A percentile compares a stretch with the other conserved stretches of the same genome.
phyloP scores from a whole-genome alignment of 2,888 invertebrate species.

The Halictus ligatus region DNA sequence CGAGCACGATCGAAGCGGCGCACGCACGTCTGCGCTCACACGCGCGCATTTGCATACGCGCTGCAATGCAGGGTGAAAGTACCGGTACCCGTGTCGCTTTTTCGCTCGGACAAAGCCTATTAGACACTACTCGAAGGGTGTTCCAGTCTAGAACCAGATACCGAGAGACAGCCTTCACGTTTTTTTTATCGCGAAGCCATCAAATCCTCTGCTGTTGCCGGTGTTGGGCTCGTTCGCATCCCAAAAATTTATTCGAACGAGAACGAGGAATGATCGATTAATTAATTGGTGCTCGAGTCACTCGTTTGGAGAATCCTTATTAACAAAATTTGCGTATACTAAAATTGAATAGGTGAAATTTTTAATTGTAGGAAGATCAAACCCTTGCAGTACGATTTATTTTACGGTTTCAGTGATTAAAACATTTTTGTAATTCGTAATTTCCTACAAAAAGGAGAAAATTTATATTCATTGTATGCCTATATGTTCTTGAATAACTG shows the following conservation, averaged over 20 bases:
- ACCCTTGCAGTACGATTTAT: too few species aligned
- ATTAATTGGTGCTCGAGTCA: too few species aligned
- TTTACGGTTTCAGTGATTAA: too few species aligned
- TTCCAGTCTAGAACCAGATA: constrained; percentile 7
- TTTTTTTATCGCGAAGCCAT: not conserved
- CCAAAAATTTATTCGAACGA: not conserved
- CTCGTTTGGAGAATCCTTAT: too few species aligned
- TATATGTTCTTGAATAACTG: too few species aligned
- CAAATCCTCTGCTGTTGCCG: not conserved
- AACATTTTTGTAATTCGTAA: too few species aligned
- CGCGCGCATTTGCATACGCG: constrained; percentile 60
- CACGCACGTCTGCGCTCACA: constrained; percentile 47
- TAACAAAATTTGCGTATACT: too few species aligned
- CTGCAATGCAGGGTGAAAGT: constrained; percentile 62
- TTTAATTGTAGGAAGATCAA: not conserved
- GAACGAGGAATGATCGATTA: not conserved
- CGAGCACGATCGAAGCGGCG: constrained; percentile 37
- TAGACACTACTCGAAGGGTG: not conserved
- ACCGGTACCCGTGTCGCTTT: constrained; percentile 48
- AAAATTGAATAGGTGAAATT: not conserved
- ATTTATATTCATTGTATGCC: too few species aligned
- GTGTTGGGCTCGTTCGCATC: too few species aligned
- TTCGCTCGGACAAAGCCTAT: constrained; percentile 44
- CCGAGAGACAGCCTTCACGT: not conserved
- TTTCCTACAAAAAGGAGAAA: too few species aligned